Evolutionary conservation across 2,797 vertebrate genomes (phyloP).

Genomic region (Epinephelus awoara): DNA sequence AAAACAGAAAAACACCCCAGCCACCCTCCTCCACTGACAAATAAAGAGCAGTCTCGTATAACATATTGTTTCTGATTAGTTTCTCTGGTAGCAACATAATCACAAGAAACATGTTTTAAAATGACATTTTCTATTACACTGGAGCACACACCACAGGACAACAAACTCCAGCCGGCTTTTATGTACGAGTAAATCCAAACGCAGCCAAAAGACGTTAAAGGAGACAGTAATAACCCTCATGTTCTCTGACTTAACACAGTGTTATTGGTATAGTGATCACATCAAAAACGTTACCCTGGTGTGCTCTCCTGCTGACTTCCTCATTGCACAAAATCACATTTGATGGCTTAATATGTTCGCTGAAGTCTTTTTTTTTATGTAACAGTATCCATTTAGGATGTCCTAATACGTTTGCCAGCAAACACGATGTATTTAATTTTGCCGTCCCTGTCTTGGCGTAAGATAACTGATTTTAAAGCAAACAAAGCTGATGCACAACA

Average conservation of each 20-base stretch:
- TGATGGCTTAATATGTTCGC: conserved; percentile 16
- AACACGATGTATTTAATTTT: background rate
- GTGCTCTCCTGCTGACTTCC: conserved; percentile 10
- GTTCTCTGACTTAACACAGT: conserved; percentile 1
- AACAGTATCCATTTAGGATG: conserved; percentile 2
- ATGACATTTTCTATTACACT: background rate
- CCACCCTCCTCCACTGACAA: too few species aligned
- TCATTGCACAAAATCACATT: conserved; percentile 31
- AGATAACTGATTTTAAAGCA: background rate
- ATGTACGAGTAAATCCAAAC: conserved; percentile 5
- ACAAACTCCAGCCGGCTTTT: conserved; percentile 8
- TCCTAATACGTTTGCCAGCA: background rate
- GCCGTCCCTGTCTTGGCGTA: background rate
- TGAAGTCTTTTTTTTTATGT: conserved; percentile 7
- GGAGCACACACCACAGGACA: conserved; percentile 3
- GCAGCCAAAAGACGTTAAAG: conserved; percentile 8
- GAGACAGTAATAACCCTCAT: conserved; percentile 29
- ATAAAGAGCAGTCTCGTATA: background rate
- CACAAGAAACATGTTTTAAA: conserved; percentile 9
- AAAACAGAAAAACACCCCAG: too few species aligned
- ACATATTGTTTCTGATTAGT: background rate
- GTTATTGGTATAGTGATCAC: conserved; percentile 28
- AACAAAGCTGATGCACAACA: conserved; percentile 14
- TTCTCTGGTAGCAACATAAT: background rate
- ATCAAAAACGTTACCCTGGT: conserved; percentile 17